Conservation (phyloP, 1,140 invertebrate genomes). For the Philaenus spumarius region DNA sequence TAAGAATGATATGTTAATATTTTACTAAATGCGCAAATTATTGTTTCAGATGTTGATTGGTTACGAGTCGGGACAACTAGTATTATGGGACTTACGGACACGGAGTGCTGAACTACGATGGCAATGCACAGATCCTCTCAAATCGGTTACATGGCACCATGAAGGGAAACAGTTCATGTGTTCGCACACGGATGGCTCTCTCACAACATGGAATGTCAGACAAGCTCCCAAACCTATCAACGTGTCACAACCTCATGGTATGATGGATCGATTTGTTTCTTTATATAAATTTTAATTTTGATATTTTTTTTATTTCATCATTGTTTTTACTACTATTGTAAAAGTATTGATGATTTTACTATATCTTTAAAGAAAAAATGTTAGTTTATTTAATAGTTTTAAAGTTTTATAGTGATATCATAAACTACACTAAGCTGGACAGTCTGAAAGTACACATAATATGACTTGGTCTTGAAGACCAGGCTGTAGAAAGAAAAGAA, state of each 20-base stretch:
- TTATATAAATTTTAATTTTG: neutral
- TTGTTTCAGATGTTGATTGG: slow-evolving; percentile 83
- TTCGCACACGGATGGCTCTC: slow-evolving; percentile 89
- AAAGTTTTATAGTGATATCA: no score
- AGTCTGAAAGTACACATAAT: no score
- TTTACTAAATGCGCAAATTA: no score
- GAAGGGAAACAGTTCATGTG: slow-evolving; percentile 98
- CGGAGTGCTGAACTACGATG: slow-evolving; percentile 75
- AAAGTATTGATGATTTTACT: no score
- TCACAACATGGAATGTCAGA: slow-evolving; percentile 84
- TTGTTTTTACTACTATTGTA: neutral
- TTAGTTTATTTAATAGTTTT: no score
- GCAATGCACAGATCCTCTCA: slow-evolving; percentile 68
- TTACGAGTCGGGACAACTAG: slow-evolving; percentile 90
- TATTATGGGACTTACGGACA: slow-evolving; percentile 90
- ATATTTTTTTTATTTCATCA: neutral
- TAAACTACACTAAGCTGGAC: no score
- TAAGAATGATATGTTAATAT: no score
- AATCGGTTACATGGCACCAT: slow-evolving; percentile 91
- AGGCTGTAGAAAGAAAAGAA: no score
- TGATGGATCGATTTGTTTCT: no score
- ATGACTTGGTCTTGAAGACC: no score
- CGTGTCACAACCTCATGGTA: slow-evolving; percentile 87
- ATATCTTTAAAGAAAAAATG: no score
- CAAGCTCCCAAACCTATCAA: slow-evolving; percentile 67